Conservation (phyloP, 2,888 invertebrate genomes). For the Synanthedon vespiformis region DNA sequence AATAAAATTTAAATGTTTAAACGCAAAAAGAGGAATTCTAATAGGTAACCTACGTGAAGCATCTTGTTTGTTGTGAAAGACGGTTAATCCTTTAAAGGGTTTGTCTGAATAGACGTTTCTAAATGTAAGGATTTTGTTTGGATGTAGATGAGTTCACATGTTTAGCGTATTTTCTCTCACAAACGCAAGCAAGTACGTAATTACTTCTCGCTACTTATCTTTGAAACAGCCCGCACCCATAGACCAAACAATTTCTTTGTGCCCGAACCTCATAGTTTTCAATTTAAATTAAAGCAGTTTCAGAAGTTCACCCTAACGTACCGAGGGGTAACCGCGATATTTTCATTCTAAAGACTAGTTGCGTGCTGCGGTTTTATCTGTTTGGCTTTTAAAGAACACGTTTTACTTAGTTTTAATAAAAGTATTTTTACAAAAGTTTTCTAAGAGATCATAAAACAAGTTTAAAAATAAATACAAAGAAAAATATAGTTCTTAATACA, state of each 20-base stretch:
- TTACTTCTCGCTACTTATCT: not conserved
- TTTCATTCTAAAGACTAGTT: not conserved
- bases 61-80: too few relatives aligned
- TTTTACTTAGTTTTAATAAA: too few relatives aligned
- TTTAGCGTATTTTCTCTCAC: not conserved
- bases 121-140: too few relatives aligned
- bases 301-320: slow-evolving; percentile 1
- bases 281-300: slow-evolving; percentile 34
- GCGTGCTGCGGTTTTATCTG: not conserved
- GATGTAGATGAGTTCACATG: not conserved
- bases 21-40: too few relatives aligned
- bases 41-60: too few relatives aligned
- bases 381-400: not conserved
- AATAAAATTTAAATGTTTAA: too few relatives aligned
- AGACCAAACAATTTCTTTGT: slow-evolving; percentile 52
- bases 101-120: too few relatives aligned
- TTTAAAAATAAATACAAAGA: too few relatives aligned
- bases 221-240: slow-evolving; percentile 14
- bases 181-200: not conserved
- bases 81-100: too few relatives aligned
- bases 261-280: slow-evolving; percentile 43
- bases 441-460: too few relatives aligned
- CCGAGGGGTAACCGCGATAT: not conserved
- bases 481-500: too few relatives aligned
- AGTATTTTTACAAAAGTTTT: too few relatives aligned